phyloP scores from a whole-genome alignment of 1,140 invertebrate species.

The Papilio glaucus region DNA sequence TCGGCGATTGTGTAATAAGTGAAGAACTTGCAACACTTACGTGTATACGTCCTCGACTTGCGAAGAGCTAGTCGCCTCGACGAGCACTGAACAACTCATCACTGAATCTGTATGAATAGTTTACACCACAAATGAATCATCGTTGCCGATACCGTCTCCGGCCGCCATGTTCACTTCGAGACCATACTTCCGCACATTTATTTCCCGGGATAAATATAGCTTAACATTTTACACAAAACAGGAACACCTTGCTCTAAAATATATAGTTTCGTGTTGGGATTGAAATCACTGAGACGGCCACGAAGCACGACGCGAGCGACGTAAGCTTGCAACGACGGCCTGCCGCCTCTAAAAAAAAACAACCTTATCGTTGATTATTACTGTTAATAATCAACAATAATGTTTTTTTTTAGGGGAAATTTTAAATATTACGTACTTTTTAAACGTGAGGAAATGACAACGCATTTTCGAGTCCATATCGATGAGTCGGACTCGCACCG shows the following conservation, averaged over 20 bases:
- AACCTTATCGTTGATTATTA: too few relatives aligned
- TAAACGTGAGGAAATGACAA: too few relatives aligned
- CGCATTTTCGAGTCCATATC: too few relatives aligned
- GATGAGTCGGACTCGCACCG: too few relatives aligned
- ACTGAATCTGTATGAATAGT: constrained; percentile 41
- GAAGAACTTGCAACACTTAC: constrained; percentile 55
- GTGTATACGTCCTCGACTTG: constrained; percentile 64
- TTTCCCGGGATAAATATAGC: background rate
- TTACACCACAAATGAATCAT: background rate
- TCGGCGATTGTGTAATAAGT: background rate
- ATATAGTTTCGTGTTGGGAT: constrained; percentile 11
- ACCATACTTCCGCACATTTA: background rate
- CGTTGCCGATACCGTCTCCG: background rate
- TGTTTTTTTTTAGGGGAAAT: too few relatives aligned
- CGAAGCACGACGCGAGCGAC: background rate
- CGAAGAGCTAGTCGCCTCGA: constrained; percentile 60
- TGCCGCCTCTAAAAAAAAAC: background rate
- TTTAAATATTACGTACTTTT: too few relatives aligned
- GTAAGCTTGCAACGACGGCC: background rate
- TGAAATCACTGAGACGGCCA: constrained; percentile 19
- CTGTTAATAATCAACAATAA: too few relatives aligned
- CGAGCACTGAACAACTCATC: constrained; percentile 59
- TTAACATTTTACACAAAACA: background rate
- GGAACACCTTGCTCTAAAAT: background rate
- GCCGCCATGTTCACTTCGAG: background rate